Base-by-base conservation (phyloP, 2,113 vertebrate species). In the Xenopus laevis region DNA sequence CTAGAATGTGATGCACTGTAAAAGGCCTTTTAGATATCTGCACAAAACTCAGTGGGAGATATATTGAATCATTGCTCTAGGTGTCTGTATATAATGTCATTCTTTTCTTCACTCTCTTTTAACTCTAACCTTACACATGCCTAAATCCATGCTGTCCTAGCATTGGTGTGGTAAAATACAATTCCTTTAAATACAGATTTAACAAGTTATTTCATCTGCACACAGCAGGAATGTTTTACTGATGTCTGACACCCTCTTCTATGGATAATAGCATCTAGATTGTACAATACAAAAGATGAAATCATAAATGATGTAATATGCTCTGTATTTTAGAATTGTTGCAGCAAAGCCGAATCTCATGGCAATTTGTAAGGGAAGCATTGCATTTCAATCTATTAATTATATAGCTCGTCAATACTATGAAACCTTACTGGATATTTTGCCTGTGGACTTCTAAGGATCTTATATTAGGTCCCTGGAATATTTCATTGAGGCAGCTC, bases 21-120 rank as follows among this genome's bases (percentile, higher is more conserved):
- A 71, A 33, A 75, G 72, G 71, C 52, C 63, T 80, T 71, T 80
- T 61, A 81, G 45, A 78, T 78, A 77, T n/a, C 20, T 57, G 62
- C 64, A 63, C 7, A 77, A 40, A 60, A 68, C 1, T 66, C 1
- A 57, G 52, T 0, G 30, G 52, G 65, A 80, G 79, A 62, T 30
- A n/a, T 10, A 21, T 1, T 46, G 13, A 74, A 12, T 67, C 71
- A 16, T 72, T 67, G 13, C 65, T 46, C 18, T 70, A 78, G 44
- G 15, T 66, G 17, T 60, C 3, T 50, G 16, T 58, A 30, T 65
- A 33, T 20, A 74, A 57, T 17, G 18, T 27, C n/a, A 58, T 40
- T 70, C 10, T 68, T 77, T 81, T 17, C 58, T 77, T 66, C 78
- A 27, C 0, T n/a, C 1, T 60, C 0, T 74, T 71, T 9, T 12